Base-by-base conservation (phyloP, 2,797 vertebrate genomes). In the Chrysocyon brachyurus region DNA sequence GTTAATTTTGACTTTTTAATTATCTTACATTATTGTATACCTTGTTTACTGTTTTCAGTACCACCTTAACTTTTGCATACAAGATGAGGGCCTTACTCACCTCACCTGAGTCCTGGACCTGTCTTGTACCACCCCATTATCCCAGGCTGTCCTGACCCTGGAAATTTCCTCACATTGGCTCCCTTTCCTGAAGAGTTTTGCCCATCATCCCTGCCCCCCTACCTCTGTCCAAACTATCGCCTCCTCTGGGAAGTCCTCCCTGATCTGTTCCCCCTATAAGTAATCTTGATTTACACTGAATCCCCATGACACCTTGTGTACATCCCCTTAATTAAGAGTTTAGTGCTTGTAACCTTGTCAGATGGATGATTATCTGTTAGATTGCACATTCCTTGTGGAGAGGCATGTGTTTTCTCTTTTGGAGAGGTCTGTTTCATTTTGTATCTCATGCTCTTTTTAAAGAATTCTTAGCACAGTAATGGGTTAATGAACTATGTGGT, bases 361-460 rank as follows among this genome's bases (percentile, higher is more conserved):
- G 28, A 56, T 49, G 28, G 66, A 15, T 64, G 52, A 59, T 75
- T 19, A 57, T 57, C 28, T 77, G 19, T 70, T n/a, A 66, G 28
- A 8, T 2, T 33, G 14, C 16, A 28, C 16, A 49, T 68, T 70
- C 28, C 64, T 83, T 33, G 33, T 11, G 12, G 68, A 87, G 9
- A 81, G 19, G 1, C 5, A 12, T 66, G n/a, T n/a, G 33, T 49
- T 56, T 33, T 66, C 28, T 36, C 49, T 26, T 90, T 77, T 6
- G 5, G 26, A 63, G 14, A 10, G 33, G 6, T 56, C 73, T 70
- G 54, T 85, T 93, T 66, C 21, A 33, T 84, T 83, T 73, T 24
- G n/a, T 31, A 68, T 63, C 40, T 73, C 22, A 72, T 87, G 21
- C 31, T 93, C 12, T 73, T 93, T 40, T 24, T 83, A 93, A 95